phyloP scores from a whole-genome alignment of 2,797 vertebrate species.

The Ficedula albicollis region DNA sequence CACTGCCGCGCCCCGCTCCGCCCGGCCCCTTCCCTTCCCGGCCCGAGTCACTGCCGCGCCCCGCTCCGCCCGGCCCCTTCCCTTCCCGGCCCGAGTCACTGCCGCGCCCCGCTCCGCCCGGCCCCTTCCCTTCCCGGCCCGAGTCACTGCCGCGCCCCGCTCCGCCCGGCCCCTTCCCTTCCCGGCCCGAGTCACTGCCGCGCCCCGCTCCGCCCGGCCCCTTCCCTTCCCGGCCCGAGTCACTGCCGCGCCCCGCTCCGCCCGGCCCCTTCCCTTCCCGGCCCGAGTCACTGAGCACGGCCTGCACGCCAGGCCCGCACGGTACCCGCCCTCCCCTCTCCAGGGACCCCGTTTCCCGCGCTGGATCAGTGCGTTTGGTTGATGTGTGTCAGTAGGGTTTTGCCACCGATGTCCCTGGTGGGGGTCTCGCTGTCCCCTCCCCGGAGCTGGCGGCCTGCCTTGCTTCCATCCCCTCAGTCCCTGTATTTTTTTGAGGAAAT shows the following conservation, averaged over 20 bases:
- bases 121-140: too few species aligned
- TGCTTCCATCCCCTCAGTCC: neutral
- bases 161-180: neutral
- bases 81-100: too few species aligned
- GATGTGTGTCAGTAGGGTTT: neutral
- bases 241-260: neutral
- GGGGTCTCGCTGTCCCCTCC: accelerated
- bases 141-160: neutral
- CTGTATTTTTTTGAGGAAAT: neutral
- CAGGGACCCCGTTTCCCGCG: neutral
- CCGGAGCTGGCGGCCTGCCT: neutral
- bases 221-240: too few species aligned
- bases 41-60: too few species aligned
- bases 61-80: too few species aligned
- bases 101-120: too few species aligned
- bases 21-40: too few species aligned
- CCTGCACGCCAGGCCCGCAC: neutral
- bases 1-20: too few species aligned
- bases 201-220: neutral
- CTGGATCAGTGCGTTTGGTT: accelerated
- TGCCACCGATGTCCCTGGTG: too few species aligned
- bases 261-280: too few species aligned
- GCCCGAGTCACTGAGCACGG: neutral
- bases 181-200: accelerated
- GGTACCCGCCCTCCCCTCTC: neutral